These are phyloP conservation scores for Rallus crepitans DNA, from an alignment of 2,797 vertebrate species.

Conservation along the genomic window DNA sequence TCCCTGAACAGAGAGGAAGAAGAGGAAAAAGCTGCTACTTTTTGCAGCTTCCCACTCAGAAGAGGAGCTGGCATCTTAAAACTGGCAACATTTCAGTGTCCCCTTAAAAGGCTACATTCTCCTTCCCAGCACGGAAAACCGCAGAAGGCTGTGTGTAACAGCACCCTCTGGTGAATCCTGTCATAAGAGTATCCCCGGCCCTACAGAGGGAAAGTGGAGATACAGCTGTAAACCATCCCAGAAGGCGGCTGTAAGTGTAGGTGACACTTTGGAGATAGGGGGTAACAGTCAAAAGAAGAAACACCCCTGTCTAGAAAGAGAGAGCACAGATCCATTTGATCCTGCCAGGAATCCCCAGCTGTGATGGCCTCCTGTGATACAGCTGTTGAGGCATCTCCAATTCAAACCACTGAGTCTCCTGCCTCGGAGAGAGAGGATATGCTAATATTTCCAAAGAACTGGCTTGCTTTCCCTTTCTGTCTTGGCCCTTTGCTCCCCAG, in stretches of 20 bases:
- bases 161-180: conserved; percentile 63
- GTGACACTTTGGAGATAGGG: neutral
- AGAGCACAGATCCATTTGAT: neutral
- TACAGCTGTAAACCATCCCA: conserved; percentile 5
- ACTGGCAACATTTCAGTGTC: conserved; percentile 13
- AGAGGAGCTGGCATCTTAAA: conserved; percentile 14
- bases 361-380: neutral
- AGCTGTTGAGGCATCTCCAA: conserved; percentile 1
- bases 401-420: neutral
- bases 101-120: conserved; percentile 22
- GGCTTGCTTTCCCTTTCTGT: neutral
- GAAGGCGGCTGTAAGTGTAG: neutral
- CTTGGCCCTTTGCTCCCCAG: conserved; percentile 41
- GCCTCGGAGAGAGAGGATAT: neutral
- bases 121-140: neutral
- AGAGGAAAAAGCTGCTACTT: neutral
- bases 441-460: neutral
- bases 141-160: conserved; percentile 31
- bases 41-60: conserved; percentile 13
- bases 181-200: neutral
- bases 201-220: neutral
- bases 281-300: neutral
- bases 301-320: neutral
- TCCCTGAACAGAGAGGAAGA: neutral
- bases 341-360: conserved; percentile 37